phyloP scores from a whole-genome alignment of 2,797 vertebrate genomes.

The Limnodromus scolopaceus region DNA sequence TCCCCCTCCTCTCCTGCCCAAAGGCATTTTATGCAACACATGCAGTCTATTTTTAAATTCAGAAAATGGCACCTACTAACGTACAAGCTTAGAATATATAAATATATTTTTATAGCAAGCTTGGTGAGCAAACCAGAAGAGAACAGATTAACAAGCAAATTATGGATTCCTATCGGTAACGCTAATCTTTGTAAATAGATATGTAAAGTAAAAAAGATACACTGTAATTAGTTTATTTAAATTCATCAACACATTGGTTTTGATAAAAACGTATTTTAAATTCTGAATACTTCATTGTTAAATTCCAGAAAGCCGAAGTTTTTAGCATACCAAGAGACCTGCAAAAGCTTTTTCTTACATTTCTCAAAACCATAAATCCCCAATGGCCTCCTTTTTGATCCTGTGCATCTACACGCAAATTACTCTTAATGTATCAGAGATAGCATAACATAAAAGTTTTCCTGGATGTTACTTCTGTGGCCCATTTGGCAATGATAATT shows the following conservation, averaged over 20 bases:
- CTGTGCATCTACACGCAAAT: slow-evolving; percentile 15
- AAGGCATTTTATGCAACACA: slow-evolving; percentile 62
- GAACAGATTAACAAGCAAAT: slow-evolving; percentile 62
- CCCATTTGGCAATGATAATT: neutral
- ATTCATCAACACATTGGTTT: slow-evolving; percentile 52
- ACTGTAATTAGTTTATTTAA: slow-evolving; percentile 62
- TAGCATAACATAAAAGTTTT: neutral
- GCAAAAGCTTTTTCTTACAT: neutral
- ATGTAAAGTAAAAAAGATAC: neutral
- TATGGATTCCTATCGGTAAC: slow-evolving; percentile 58
- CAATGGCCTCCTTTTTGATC: neutral
- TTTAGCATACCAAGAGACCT: neutral
- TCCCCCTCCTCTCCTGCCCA: slow-evolving; percentile 46
- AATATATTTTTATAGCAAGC: slow-evolving; percentile 50
- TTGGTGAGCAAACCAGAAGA: slow-evolving; percentile 30
- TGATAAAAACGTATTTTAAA: slow-evolving; percentile 31
- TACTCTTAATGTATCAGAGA: neutral
- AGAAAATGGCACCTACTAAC: slow-evolving; percentile 58
- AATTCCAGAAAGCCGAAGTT: neutral
- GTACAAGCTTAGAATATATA: slow-evolving; percentile 53
- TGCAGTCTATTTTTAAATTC: slow-evolving; percentile 61
- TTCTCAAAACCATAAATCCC: neutral
- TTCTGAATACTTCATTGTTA: neutral
- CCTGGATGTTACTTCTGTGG: neutral
- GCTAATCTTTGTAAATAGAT: slow-evolving; percentile 35